A percentile compares a stretch with the other conserved stretches of the same genome.
Evolutionary conservation across 2,797 vertebrate species (phyloP).

Genomic region (Philypnodon macrostomus): DNA sequence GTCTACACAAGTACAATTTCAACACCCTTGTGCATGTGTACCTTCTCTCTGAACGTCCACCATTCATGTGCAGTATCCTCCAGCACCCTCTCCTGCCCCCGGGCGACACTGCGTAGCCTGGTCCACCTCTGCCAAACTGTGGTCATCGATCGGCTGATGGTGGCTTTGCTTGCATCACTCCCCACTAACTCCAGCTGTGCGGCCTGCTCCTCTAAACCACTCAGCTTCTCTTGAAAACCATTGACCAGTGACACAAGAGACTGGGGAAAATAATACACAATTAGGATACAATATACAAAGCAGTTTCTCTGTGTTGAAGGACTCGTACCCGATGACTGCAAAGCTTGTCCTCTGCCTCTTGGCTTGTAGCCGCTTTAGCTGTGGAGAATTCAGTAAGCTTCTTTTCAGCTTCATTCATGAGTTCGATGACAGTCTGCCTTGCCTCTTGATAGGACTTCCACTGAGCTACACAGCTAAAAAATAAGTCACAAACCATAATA

Average conservation of each 20-base stretch:
- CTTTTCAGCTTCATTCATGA: conserved; percentile 91
- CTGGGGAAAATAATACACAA: conserved; percentile 57
- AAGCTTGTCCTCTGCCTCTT: conserved; percentile 85
- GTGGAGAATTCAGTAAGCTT: conserved; percentile 89
- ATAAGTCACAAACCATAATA: not conserved
- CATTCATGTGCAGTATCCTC: conserved; percentile 86
- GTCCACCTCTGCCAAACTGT: conserved; percentile 94
- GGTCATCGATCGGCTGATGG: conserved; percentile 88
- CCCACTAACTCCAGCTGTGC: conserved; percentile 82
- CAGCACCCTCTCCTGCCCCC: conserved; percentile 88
- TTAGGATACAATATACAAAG: no score
- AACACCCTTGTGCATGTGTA: conserved; percentile 41
- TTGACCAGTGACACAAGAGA: conserved; percentile 83
- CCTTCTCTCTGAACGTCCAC: conserved; percentile 85
- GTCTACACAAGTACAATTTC: no score
- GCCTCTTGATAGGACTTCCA: conserved; percentile 88
- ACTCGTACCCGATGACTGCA: conserved; percentile 81
- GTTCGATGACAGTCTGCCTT: conserved; percentile 85
- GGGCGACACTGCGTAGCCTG: conserved; percentile 82
- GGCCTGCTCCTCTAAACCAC: conserved; percentile 84
- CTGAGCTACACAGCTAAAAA: conserved; percentile 80
- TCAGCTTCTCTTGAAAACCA: conserved; percentile 87
- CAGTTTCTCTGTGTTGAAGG: not conserved
- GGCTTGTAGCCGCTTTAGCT: conserved; percentile 80
- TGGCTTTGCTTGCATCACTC: conserved; percentile 87